Base-by-base conservation (phyloP, 2,888 invertebrate species). In the Xanthorhoe designata region DNA sequence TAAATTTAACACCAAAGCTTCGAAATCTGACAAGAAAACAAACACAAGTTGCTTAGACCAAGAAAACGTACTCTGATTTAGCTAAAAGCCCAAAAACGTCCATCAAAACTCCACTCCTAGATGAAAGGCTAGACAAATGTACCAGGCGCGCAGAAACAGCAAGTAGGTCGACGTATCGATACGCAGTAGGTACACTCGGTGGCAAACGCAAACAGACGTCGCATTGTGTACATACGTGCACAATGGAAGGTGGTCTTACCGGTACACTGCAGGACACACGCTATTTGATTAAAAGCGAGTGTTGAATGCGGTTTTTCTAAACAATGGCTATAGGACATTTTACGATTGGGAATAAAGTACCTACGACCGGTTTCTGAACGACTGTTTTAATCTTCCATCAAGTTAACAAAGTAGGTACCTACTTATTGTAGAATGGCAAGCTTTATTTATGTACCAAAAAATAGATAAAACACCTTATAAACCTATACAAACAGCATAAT, bases 61-160 rank as follows among this genome's bases (percentile, higher is more conserved):
- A 29, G 32, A 64, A 59, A 62, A 13, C 29, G 8, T 17, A 42
- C 38, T 18, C 29, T 15, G 24, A 57, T 57, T 66, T 24, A 49
- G 49, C 32, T 62, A 61, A 66, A 58, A 61, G 57, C 58, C 53
- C 47, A 65, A 65, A 58, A 51, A 54, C 24, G 47, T 49, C 19
- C 51, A 24, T 51, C 24, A 18, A 61, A 65, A 64, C 59, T 42
- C 35, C 24, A 56, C 69, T 73, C 76, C 78, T 80, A 80, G 73
- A 71, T 68, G 51, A 54, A 15, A 59, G 67, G 60, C 74, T 74
- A 74, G 75, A 69, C 66, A 69, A 69, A 68, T 70, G 76, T 82
- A 83, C 80, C 77, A 82, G 84, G 82, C 74, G 70, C 52, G 65
- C 77, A 83, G 77, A 73, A 72, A 51, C 63, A 51, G 73, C 65